phyloP scores from a whole-genome alignment of 2,888 invertebrate genomes.

The Dryobotodes eremita region DNA sequence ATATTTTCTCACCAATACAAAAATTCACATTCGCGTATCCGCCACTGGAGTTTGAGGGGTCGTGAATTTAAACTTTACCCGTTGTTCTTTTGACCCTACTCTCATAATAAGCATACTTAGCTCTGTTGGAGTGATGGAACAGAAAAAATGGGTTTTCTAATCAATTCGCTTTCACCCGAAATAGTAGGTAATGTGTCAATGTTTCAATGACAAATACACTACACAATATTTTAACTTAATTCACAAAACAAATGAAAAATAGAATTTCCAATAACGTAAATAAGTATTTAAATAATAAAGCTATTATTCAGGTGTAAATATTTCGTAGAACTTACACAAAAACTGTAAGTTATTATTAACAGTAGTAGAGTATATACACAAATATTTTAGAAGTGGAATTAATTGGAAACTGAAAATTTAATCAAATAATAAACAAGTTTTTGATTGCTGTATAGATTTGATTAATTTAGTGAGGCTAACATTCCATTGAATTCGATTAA shows the following conservation, averaged over 20 bases:
- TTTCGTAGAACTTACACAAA: neutral
- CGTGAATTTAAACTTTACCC: neutral
- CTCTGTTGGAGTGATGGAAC: neutral
- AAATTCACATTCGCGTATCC: neutral
- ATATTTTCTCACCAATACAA: slow-evolving; percentile 27
- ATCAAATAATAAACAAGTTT: slow-evolving; percentile 43
- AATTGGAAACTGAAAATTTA: slow-evolving; percentile 33
- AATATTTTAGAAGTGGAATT: slow-evolving; percentile 22
- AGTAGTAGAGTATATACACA: slow-evolving; percentile 3
- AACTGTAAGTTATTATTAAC: slow-evolving; percentile 6
- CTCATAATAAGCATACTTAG: neutral
- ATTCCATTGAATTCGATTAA: slow-evolving; percentile 42
- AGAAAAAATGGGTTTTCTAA: neutral
- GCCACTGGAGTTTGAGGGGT: neutral
- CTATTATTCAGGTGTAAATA: slow-evolving; percentile 9
- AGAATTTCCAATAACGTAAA: neutral
- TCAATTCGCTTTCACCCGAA: neutral
- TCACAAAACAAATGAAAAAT: neutral
- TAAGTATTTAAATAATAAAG: neutral
- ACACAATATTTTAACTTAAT: no score
- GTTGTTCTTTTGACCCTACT: slow-evolving; percentile 5
- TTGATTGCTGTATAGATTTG: slow-evolving; percentile 27
- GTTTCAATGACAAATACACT: neutral
- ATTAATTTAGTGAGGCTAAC: slow-evolving; percentile 33
- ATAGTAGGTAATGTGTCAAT: neutral